Percentiles rank a stretch among this genome's conserved stretches.
Conservation (phyloP, 2,113 vertebrate species). For the Takifugu bimaculatus region DNA sequence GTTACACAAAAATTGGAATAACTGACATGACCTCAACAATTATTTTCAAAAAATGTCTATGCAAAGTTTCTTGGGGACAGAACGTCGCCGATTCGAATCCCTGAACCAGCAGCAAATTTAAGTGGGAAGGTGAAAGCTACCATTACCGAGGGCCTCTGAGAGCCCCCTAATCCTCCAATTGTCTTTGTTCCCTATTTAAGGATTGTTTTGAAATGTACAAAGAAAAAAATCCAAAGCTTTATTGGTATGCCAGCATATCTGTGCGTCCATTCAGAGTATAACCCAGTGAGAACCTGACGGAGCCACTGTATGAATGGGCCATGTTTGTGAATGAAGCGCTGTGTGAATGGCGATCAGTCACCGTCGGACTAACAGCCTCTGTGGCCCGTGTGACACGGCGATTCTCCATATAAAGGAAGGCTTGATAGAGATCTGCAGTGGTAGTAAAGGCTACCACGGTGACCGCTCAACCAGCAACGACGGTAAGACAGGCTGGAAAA, state of each 20-base stretch:
- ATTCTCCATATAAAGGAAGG: conserved; percentile 54
- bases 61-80: no score
- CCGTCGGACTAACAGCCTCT: conserved; percentile 31
- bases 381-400: conserved; percentile 22
- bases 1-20: no score
- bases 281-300: conserved; percentile 31
- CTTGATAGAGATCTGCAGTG: conserved; percentile 72
- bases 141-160: no score
- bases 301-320: conserved; percentile 32
- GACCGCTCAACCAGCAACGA: conserved; percentile 62
- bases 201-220: no score
- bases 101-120: no score
- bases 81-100: no score
- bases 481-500: conserved; percentile 47
- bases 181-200: no score
- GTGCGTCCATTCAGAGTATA: conserved; percentile 1
- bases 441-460: conserved; percentile 49
- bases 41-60: no score
- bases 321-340: conserved; percentile 58
- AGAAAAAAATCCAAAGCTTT: no score
- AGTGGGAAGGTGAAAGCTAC: no score
- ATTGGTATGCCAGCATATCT: background rate
- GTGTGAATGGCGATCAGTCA: conserved; percentile 53
- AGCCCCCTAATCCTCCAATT: no score
- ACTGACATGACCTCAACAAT: no score